Percentiles rank a stretch among this genome's conserved stretches.
phyloP scores from a whole-genome alignment of 2,888 invertebrate genomes.

The Athetis lepigone region DNA sequence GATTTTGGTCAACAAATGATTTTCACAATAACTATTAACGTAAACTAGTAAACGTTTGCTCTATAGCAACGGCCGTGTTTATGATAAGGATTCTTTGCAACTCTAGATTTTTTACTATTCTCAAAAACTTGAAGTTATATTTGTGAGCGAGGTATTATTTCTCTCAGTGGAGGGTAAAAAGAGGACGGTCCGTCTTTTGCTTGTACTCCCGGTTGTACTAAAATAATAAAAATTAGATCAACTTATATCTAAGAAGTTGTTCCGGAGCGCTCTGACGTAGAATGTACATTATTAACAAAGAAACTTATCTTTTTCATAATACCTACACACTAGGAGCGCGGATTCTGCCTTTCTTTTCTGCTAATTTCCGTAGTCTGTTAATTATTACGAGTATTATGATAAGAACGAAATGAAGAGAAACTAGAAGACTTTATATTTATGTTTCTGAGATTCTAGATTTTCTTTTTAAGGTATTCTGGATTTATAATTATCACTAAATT shows the following conservation, averaged over 20 bases:
- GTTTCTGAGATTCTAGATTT: background rate
- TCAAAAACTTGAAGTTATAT: background rate
- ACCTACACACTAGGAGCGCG: conserved; percentile 24
- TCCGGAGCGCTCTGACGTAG: conserved; percentile 28
- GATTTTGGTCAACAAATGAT: too few species aligned
- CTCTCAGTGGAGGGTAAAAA: conserved; percentile 17
- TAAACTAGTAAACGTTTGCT: too few species aligned
- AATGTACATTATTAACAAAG: conserved; percentile 54
- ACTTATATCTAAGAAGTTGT: conserved; percentile 38
- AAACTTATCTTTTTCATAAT: conserved; percentile 51
- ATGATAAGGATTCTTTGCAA: too few species aligned
- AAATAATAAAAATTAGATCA: conserved; percentile 50
- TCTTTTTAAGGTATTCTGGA: background rate
- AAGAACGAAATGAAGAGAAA: conserved; percentile 33
- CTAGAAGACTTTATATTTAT: conserved; percentile 28
- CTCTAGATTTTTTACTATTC: background rate
- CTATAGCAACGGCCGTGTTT: too few species aligned
- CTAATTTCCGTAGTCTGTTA: conserved; percentile 47
- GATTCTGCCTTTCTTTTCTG: conserved; percentile 26
- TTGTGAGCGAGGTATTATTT: background rate
- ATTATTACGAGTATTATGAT: conserved; percentile 52
- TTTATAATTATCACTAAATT: conserved; percentile 7
- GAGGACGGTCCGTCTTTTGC: background rate
- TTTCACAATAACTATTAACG: too few species aligned
- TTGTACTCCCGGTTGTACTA: conserved; percentile 14